Evolutionary conservation across 2,888 invertebrate genomes (phyloP).

Genomic region (Ganaspis brasiliensis): DNA sequence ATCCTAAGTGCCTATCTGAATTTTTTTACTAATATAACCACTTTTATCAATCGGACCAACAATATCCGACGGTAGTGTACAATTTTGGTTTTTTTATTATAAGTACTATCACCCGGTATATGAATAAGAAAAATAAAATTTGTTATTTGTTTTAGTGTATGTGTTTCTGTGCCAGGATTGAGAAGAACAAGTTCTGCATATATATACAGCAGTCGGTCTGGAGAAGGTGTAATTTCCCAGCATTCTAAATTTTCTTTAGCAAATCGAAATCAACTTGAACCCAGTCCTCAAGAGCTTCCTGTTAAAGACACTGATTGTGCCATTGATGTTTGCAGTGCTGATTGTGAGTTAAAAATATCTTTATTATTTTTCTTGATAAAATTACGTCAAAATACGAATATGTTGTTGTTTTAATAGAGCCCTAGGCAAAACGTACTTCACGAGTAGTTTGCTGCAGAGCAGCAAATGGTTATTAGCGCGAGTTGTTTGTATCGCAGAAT

Average conservation of each 20-base stretch:
- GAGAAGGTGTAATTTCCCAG: slow-evolving; percentile 65
- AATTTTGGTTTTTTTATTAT: too few species aligned
- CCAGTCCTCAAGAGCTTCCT: slow-evolving; percentile 79
- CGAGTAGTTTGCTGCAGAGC: too few species aligned
- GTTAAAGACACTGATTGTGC: slow-evolving; percentile 79
- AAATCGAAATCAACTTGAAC: slow-evolving; percentile 76
- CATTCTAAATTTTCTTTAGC: slow-evolving; percentile 67
- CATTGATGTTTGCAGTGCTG: slow-evolving; percentile 81
- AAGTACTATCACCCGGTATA: not conserved
- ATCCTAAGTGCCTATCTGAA: too few species aligned
- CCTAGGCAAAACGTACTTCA: too few species aligned
- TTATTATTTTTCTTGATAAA: too few species aligned
- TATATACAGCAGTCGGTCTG: slow-evolving; percentile 73
- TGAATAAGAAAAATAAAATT: slow-evolving; percentile 4
- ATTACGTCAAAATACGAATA: too few species aligned
- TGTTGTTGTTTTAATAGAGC: too few species aligned
- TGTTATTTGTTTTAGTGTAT: slow-evolving; percentile 63
- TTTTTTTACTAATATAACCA: too few species aligned
- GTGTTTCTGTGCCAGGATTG: slow-evolving; percentile 69
- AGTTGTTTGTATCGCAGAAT: too few species aligned
- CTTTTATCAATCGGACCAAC: too few species aligned
- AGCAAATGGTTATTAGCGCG: too few species aligned
- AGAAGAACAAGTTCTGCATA: slow-evolving; percentile 73
- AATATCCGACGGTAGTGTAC: too few species aligned
- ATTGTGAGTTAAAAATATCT: slow-evolving; percentile 80